Conservation (phyloP, 64 coral and sea anemone genomes). For the Actinia tenebrosa region DNA sequence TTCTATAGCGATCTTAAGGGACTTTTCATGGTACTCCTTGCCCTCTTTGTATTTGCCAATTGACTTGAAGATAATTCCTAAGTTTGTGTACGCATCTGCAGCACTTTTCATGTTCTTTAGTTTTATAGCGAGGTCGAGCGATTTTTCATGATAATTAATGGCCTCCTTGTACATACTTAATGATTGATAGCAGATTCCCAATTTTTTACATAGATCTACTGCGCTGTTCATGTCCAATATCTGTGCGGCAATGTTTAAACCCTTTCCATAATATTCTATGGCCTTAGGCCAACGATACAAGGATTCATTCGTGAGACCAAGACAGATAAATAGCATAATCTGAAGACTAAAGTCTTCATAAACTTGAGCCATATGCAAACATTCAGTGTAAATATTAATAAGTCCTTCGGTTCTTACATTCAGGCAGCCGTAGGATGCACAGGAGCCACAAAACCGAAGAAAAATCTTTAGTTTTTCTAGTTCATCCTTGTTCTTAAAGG, state of each 20-base stretch:
- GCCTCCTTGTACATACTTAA: background rate
- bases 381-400: background rate
- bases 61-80: background rate
- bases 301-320: background rate
- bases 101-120: background rate
- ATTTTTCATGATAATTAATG: background rate
- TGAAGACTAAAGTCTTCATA: background rate
- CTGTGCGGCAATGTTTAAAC: background rate
- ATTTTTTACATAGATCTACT: background rate
- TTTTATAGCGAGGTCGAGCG: background rate
- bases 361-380: background rate
- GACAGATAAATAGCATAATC: background rate
- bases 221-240: background rate
- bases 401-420: background rate
- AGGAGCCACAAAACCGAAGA: background rate
- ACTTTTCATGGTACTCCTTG: background rate
- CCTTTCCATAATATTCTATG: background rate
- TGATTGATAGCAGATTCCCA: background rate
- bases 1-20: background rate
- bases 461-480: background rate
- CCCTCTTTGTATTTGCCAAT: background rate
- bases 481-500: background rate
- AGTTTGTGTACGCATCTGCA: background rate
- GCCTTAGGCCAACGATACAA: background rate
- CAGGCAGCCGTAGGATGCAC: background rate